Evolutionary conservation across 2,113 vertebrate genomes (phyloP), one percentile per base, ranked within the genome.

Genomic region (Amazona vittata): DNA sequence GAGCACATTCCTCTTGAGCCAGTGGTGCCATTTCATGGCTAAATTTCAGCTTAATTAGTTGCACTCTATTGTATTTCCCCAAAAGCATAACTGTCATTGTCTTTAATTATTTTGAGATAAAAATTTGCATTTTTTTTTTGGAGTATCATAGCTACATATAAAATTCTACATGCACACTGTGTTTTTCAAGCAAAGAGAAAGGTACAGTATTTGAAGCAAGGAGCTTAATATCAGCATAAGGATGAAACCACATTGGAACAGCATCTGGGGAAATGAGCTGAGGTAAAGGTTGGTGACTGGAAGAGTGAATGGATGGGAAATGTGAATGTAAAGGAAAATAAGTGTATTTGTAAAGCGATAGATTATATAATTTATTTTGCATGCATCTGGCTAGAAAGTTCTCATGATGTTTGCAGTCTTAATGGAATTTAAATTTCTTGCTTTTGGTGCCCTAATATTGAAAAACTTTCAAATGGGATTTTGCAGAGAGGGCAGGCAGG

Each of bases 321-420:
- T 39, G 26, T 75, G 71, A 86, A 60, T 55, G 47, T 84, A 63
- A 95, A 82, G 52, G 33, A 77, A 92, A 89, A 85, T 6, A 35
- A 92, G 78, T 47, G 21, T 52, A 60, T 65, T 57, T 78, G 26
- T 60, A 82, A 84, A 89, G 29, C 0, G 6, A 57, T 5, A n/a
- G 79, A 52, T 89, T 35, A 19, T 43, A 50, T 65, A 43, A 80
- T 93, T 85, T 75, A 71, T 86, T 93, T 94, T 96, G 43, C 69
- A 68, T 83, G 35, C 15, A 33, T 79, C 44, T 86, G 94, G 55
- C 47, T 86, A 47, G 78, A 64, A 90, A 91, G 55, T 68, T 94
- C 65, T 94, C 65, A 71, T 74, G 68, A 65, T 75, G 12, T 44
- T 75, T 89, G 37, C n/a, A 84, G 41, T 65, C 78, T 70, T 92